Percentiles rank a stretch among this genome's conserved stretches.
phyloP scores from a whole-genome alignment of 2,888 invertebrate species.

The Pheosia gnoma region DNA sequence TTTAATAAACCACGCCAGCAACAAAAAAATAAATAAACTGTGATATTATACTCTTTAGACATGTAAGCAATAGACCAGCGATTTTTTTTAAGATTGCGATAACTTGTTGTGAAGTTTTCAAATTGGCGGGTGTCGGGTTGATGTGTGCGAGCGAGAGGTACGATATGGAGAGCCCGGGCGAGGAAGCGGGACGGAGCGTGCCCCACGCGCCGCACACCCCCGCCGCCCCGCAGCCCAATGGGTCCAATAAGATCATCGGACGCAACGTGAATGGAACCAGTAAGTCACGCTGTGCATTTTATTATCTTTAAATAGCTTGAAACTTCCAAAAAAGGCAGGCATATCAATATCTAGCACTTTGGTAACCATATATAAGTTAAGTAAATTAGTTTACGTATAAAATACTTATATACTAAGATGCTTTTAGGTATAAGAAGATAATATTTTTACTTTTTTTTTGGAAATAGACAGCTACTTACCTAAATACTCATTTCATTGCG shows the following conservation, averaged over 20 bases:
- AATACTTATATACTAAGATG: too few species aligned
- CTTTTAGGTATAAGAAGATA: too few species aligned
- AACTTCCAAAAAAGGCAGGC: too few species aligned
- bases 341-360: too few species aligned
- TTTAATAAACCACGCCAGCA: constrained; percentile 23
- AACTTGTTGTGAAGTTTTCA: constrained; percentile 65
- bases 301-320: too few species aligned
- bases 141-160: constrained; percentile 80
- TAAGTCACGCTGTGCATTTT: constrained; percentile 71
- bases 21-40: constrained; percentile 21
- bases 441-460: too few species aligned
- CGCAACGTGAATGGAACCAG: constrained; percentile 87
- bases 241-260: constrained; percentile 86
- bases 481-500: too few species aligned
- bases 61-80: constrained; percentile 20
- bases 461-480: too few species aligned
- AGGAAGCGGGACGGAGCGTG: constrained; percentile 76
- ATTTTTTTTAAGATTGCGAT: constrained; percentile 35
- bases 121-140: constrained; percentile 72
- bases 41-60: constrained; percentile 21
- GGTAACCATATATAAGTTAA: too few species aligned
- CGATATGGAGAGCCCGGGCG: constrained; percentile 78
- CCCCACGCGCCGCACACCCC: constrained; percentile 73
- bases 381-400: too few species aligned
- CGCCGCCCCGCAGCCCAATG: constrained; percentile 75